Evolutionary conservation across 2,888 invertebrate species (phyloP).

Genomic region (Tolmerus cingulatus): DNA sequence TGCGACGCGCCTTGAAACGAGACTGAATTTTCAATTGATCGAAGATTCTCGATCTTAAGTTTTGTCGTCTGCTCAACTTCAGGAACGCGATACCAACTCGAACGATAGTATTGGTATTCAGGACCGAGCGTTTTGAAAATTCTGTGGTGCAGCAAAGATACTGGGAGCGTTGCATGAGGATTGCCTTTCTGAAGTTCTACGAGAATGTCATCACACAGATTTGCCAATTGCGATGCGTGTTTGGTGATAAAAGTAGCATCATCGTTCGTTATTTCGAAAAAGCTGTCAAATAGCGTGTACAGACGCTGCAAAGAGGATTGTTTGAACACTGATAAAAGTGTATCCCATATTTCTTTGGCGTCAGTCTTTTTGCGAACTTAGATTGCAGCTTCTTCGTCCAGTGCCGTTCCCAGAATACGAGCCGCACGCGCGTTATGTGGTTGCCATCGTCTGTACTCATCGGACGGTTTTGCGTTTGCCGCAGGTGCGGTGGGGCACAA

Average conservation of each 20-base stretch:
- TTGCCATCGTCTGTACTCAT: not conserved
- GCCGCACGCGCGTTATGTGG: not conserved
- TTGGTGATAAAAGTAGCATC: too few relatives aligned
- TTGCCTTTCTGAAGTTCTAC: not conserved
- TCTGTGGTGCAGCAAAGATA: not conserved
- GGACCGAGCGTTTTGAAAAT: constrained; percentile 12
- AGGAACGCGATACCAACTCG: constrained; percentile 15
- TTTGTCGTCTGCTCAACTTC: not conserved
- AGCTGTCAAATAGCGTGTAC: constrained; percentile 6
- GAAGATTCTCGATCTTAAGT: not conserved
- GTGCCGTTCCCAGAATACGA: not conserved
- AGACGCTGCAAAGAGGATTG: not conserved
- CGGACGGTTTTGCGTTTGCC: too few relatives aligned
- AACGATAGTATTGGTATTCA: constrained; percentile 11
- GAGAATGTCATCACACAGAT: not conserved
- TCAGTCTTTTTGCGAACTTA: too few relatives aligned
- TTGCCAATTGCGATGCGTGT: not conserved
- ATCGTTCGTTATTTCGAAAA: not conserved
- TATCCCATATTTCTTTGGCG: not conserved
- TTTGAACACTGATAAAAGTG: constrained; percentile 2
- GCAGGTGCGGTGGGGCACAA: not conserved
- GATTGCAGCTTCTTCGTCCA: not conserved
- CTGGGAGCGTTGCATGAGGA: not conserved
- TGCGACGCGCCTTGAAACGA: not conserved
- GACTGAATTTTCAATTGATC: constrained; percentile 9